Evolutionary conservation across 2,797 vertebrate genomes (phyloP), one percentile per base, ranked within the genome.

Genomic region (Notoglanidium macrostoma): DNA sequence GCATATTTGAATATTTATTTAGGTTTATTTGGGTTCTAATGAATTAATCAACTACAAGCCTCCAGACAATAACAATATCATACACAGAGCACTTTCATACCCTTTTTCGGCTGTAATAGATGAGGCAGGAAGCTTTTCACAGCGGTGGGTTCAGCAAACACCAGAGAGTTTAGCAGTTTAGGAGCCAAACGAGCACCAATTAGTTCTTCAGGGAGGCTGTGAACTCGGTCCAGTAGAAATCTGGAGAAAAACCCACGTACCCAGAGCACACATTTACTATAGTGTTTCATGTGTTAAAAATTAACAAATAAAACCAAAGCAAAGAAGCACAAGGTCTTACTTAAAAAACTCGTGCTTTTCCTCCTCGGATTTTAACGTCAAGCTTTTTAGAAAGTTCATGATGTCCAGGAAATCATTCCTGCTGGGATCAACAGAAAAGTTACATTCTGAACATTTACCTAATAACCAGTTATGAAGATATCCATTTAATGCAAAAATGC

Each of bases 291-390:
- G 10, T 8, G 2, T 0, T 82, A 19, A 17, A 19, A 23, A 19
- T 10, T 32, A 21, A 32, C 5, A 19, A 29, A 78, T 14, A 14
- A 3, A 12, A 57, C 2, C 67, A 5, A 14, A 35, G 8, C 2
- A 61, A 17, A 23, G 79, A 3, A 1, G 73, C 0, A 83, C 40
- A 55, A 17, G 0, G 29, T 94, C 97, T 97, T 94, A 99, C 98
- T 99, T 99, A 93, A 99, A 99, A 93, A 99, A 99, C 92, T 98
- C 98, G 21, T 98, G 98, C 94, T 99, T 99, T 86, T 99, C 97
- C 85, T 99, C 98, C 92, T 99, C 98, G 0, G 95, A 97, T 92
- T 99, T 99, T 12, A 99, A 87, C 0, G 98, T 99, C 92, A 99
- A 94, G 89, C 96, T 97, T 94, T 97, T 98, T 92, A 99, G 93